Evolutionary conservation across 2,888 invertebrate genomes (phyloP), one percentile per base, ranked within the genome.

Genomic region (Ophioninae sp.): DNA sequence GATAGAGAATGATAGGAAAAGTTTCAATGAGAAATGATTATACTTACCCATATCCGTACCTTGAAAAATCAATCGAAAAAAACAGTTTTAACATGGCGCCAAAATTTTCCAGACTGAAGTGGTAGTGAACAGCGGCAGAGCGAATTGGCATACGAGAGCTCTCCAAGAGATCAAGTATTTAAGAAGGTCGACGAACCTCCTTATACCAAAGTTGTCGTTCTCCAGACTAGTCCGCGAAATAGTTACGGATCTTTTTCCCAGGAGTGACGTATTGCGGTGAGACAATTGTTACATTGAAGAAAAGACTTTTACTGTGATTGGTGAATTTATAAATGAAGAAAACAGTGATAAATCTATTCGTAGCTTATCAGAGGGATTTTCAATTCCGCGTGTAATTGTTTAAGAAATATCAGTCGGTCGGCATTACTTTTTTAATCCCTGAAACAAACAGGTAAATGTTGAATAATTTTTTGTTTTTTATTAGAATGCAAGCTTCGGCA

Each of bases 151-250:
- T 70, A 62, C 39, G 0, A 7, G 50, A 0, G 87, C 84, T 21
- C 68, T 91, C 5, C 85, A 84, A 72, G 90, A 92, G 85, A 93
- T 93, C 21, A 89, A 72, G 81, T 74, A 85, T 77, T 85, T 93
- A 5, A 90, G 92, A 79, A 86, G 37, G 7, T 82, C 88, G 0
- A 91, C 92, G 1, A 85, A 88, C 0, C 78, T 91, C 2, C 81
- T 94, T 0, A 93, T 94, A 87, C 94, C 94, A 0, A 93, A 91
- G 75, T 64, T 91, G 6, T 88, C 93, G 0, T 94, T 94, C 86
- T 86, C 91, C 0, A 91, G 94, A 64, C 0, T 94, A 2, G 92
- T 94, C 13, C 91, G 93, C 30, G 93, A 94, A 87, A 88, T 94
- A 41, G 86, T 94, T 0, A 1, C 84, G 0, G 86, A 91, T 0